Conservation (phyloP, 2,797 vertebrate genomes). For the Schizopygopsis malacanthus region DNA sequence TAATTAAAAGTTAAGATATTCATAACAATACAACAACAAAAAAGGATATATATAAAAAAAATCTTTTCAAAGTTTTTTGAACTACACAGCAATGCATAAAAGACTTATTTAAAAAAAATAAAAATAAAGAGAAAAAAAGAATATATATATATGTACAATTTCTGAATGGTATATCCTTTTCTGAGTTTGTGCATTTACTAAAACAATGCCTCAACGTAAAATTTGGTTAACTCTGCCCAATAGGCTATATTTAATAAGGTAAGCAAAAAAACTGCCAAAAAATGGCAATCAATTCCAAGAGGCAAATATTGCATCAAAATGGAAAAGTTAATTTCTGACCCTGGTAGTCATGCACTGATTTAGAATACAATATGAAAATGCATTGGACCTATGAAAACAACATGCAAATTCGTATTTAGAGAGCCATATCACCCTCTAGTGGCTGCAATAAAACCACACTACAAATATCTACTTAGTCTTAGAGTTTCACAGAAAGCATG, state of each 20-base stretch:
- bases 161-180: background rate
- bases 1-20: background rate
- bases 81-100: background rate
- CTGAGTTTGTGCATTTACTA: background rate
- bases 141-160: background rate
- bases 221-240: no score
- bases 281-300: background rate
- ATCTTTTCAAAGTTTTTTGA: no score
- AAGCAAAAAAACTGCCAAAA: background rate
- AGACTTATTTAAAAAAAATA: background rate
- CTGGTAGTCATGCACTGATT: background rate
- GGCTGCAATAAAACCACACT: conserved; percentile 3
- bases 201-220: background rate
- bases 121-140: no score
- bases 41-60: no score
- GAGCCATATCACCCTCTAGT: conserved; percentile 18
- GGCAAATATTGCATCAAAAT: background rate
- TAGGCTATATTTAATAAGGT: background rate
- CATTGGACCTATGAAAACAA: background rate
- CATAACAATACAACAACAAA: background rate
- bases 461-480: background rate
- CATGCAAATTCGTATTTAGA: background rate
- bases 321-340: background rate
- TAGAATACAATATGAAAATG: background rate
- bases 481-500: background rate